These are phyloP conservation scores for Danio aesculapii DNA, from an alignment of 2,797 vertebrate genomes.

Conservation along the genomic window DNA sequence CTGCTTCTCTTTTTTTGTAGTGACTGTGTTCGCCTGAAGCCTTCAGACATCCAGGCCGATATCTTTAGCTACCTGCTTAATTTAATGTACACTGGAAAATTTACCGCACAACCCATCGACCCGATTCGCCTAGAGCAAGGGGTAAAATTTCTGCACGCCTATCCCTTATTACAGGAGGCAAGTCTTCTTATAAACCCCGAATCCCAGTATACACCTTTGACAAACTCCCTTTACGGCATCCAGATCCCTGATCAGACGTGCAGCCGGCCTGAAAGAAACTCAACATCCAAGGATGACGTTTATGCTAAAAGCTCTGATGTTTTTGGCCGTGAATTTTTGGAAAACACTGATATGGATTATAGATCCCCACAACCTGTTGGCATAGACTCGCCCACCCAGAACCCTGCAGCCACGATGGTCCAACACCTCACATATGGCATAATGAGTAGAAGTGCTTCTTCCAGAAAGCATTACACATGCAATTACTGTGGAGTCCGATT, in stretches of 20 bases:
- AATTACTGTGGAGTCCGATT: conserved; percentile 86
- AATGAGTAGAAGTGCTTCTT: conserved; percentile 84
- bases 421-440: conserved; percentile 86
- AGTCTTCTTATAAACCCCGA: conserved; percentile 85
- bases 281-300: background rate
- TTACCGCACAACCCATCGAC: conserved; percentile 87
- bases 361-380: conserved; percentile 76
- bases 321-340: background rate
- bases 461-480: conserved; percentile 86
- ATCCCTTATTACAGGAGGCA: conserved; percentile 87
- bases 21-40: conserved; percentile 87
- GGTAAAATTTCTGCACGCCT: conserved; percentile 89
- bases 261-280: conserved; percentile 67
- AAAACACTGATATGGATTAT: conserved; percentile 25
- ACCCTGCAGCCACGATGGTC: conserved; percentile 78
- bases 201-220: conserved; percentile 83
- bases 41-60: conserved; percentile 87
- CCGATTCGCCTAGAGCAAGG: conserved; percentile 86
- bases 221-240: conserved; percentile 87
- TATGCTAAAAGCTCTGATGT: conserved; percentile 22
- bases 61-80: conserved; percentile 91
- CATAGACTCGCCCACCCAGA: conserved; percentile 80
- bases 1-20: conserved; percentile 68
- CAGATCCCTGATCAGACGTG: conserved; percentile 86
- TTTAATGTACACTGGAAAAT: conserved; percentile 90